Evolutionary conservation across 2,888 invertebrate species (phyloP).

Genomic region (Temnothorax rugatulus): DNA sequence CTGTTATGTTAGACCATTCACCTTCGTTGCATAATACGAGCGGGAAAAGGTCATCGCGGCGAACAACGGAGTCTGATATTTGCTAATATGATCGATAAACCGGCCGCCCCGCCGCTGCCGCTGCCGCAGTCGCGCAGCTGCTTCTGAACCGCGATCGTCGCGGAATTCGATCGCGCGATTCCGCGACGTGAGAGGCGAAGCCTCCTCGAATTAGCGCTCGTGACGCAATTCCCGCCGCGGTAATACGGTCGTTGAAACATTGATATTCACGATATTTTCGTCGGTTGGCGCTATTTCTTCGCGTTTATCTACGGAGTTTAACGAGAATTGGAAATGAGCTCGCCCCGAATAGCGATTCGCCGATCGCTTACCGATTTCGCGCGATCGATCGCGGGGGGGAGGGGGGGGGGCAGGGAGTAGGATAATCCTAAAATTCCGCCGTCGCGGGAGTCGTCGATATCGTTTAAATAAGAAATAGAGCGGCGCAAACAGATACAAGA

Average conservation of each 20-base stretch:
- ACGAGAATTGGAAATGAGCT: neutral
- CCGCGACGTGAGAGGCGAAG: constrained; percentile 15
- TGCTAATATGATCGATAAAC: constrained; percentile 77
- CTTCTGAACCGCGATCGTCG: constrained; percentile 31
- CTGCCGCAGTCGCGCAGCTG: neutral
- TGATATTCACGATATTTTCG: neutral
- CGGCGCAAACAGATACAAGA: constrained; percentile 2
- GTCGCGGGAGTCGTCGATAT: constrained; percentile 26
- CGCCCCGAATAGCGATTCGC: neutral
- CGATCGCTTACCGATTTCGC: neutral
- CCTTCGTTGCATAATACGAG: constrained; percentile 76
- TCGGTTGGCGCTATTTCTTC: neutral
- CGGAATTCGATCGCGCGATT: constrained; percentile 20
- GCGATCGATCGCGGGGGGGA: no score
- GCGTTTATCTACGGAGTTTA: neutral
- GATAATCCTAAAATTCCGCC: constrained; percentile 18
- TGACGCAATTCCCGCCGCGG: constrained; percentile 17
- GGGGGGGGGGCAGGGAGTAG: neutral
- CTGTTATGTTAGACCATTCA: constrained; percentile 76
- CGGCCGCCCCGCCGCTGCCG: neutral
- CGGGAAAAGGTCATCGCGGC: constrained; percentile 74
- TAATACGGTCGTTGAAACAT: neutral
- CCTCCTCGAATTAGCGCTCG: constrained; percentile 33
- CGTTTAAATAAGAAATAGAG: constrained; percentile 45
- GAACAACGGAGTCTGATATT: constrained; percentile 74